These are phyloP conservation scores for Catharus bicknelli DNA, from an alignment of 2,113 vertebrate species.

Conservation along the genomic window DNA sequence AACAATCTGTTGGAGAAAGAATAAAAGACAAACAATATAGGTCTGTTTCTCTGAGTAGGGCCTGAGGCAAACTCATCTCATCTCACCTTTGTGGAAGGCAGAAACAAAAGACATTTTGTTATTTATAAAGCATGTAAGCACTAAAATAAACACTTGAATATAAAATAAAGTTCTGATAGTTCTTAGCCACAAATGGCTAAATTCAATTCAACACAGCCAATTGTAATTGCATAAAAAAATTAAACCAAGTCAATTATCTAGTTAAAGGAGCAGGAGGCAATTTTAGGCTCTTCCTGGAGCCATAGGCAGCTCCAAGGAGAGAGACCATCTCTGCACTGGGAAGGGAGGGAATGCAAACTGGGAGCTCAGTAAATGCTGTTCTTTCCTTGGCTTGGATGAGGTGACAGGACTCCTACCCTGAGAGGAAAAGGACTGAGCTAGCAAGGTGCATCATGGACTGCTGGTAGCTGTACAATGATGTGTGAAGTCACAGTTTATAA, in stretches of 20 bases:
- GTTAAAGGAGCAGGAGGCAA: neutral
- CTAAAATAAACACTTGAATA: neutral
- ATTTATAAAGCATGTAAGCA: neutral
- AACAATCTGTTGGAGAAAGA: neutral
- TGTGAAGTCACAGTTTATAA: neutral
- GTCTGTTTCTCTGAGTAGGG: neutral
- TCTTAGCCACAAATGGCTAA: neutral
- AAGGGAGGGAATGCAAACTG: neutral
- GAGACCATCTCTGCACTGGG: rapidly evolving
- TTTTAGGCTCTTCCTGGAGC: neutral
- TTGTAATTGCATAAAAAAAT: neutral
- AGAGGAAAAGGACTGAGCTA: neutral
- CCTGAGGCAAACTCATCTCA: neutral
- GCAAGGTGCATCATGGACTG: neutral
- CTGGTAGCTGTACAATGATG: neutral
- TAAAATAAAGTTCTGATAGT: neutral
- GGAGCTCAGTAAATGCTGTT: neutral
- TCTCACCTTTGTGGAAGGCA: neutral
- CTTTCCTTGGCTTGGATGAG: neutral
- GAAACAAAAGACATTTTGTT: neutral
- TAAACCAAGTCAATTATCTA: neutral
- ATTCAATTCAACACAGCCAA: neutral
- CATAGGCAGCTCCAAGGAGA: neutral
- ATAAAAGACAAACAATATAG: neutral
- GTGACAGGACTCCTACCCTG: neutral